A percentile compares a stretch with the other conserved stretches of the same genome.
These are phyloP conservation scores for Sycophila texana DNA, from an alignment of 2,888 invertebrate genomes.

Conservation along the genomic window DNA sequence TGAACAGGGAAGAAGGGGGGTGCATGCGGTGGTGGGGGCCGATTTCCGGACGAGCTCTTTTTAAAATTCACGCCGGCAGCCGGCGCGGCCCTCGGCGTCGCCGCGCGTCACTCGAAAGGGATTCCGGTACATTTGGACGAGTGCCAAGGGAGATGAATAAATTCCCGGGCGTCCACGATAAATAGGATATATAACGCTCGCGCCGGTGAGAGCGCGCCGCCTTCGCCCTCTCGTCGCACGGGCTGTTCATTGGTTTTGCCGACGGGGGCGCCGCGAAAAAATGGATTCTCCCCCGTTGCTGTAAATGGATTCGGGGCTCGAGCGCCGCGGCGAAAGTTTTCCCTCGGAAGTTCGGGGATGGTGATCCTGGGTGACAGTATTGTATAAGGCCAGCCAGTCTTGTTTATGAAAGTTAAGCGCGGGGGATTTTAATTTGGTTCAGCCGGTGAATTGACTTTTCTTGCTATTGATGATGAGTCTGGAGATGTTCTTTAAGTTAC, in stretches of 20 bases:
- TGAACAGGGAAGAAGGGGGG: too few species aligned
- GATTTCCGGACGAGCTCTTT: background rate
- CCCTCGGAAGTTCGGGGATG: too few species aligned
- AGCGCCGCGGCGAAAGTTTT: background rate
- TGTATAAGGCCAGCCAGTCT: too few species aligned
- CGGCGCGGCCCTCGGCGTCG: too few species aligned
- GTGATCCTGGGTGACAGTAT: too few species aligned
- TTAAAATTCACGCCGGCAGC: conserved; percentile 2
- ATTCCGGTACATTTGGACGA: conserved; percentile 9
- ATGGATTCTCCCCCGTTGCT: background rate
- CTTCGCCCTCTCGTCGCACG: too few species aligned
- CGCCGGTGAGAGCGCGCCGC: background rate
- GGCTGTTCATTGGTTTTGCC: background rate
- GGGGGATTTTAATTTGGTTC: too few species aligned
- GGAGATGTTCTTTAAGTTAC: too few species aligned
- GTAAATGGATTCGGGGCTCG: background rate
- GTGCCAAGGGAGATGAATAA: conserved; percentile 27
- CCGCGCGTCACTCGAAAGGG: background rate
- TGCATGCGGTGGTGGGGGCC: too few species aligned
- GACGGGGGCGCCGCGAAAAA: background rate
- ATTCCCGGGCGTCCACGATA: background rate
- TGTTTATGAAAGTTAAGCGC: too few species aligned
- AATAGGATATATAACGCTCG: background rate
- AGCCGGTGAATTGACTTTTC: too few species aligned
- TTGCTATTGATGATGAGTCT: too few species aligned